Conservation (phyloP, 2,113 vertebrate genomes). For the Tauraco erythrolophus region DNA sequence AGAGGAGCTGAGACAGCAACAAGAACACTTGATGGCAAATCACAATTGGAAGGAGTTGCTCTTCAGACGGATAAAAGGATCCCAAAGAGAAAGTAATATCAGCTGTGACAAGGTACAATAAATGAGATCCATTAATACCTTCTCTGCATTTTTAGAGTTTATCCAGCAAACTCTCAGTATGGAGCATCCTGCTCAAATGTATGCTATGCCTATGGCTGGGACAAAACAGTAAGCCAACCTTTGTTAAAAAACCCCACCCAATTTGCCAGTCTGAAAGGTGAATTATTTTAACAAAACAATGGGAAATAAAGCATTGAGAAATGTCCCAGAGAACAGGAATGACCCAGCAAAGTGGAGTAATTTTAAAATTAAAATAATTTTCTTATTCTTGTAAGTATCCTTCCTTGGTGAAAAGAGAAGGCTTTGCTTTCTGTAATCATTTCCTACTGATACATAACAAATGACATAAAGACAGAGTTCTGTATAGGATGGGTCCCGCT, state of each 20-base stretch:
- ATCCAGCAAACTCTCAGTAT: not conserved
- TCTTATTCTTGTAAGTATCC: not conserved
- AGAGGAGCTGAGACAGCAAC: not conserved
- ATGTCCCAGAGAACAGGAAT: not conserved
- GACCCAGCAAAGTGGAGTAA: not conserved
- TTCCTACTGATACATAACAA: not conserved
- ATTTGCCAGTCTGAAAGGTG: not conserved
- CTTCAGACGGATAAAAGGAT: not conserved
- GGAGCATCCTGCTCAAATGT: not conserved
- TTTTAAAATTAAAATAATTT: not conserved
- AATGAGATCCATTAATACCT: not conserved
- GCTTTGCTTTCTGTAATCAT: not conserved
- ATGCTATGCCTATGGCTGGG: not conserved
- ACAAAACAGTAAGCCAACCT: not conserved
- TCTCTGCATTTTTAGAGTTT: not conserved
- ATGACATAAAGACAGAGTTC: not conserved
- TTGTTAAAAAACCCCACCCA: not conserved
- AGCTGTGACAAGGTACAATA: not conserved
- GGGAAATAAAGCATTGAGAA: not conserved
- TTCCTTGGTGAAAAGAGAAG: not conserved
- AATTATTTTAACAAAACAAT: not conserved
- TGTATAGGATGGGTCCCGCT: not conserved
- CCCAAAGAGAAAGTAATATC: not conserved
- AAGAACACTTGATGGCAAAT: not conserved
- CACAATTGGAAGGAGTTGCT: not conserved